Base-by-base conservation (phyloP, 1,140 invertebrate genomes). In the Camponotus vicinus region DNA sequence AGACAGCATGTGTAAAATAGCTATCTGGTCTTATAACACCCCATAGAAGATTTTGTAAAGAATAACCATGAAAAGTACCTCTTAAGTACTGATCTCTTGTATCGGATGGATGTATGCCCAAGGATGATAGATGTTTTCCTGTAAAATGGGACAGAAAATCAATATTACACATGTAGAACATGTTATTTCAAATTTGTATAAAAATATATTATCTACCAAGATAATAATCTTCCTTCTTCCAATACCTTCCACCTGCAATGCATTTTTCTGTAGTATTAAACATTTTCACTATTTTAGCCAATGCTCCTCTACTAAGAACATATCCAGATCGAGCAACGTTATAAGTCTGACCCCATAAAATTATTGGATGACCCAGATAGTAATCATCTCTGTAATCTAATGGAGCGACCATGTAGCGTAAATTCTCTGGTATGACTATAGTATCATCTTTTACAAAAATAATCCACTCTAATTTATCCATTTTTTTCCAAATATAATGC, bases 191-290 rank as follows among this genome's bases (percentile, higher is more conserved):
- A 80, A 85, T 64, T 66, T 34, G 42, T 21, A 75, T 42, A 40
- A 27, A 59, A 21, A 32, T 18, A 80, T 63, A 49, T 67, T 27
- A 69, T 71, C 88, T 93, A 95, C 96, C 96, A 57, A 96, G 94
- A 90, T 96, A 96, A 91, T 94, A 96, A 93, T 96, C 96, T 92
- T 96, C 95, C 85, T 96, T 96, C 80, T 96, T 96, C 95, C 95
- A 96, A 90, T 94, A 96, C 77, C 94, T 95, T 75, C 95, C 96
- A 64, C 95, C 93, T 0, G 86, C 69, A 21, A 87, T 80, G 88
- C 96, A 96, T 49, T 93, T 93, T 49, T 95, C 88, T 1, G 93
- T 86, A 57, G 85, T 93, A 86, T 94, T 91, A 89, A 96, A 96
- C 82, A 92, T 93, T 5, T 88, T 55, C 2, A 92, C 76, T 27